A percentile compares a stretch with the other conserved stretches of the same genome.
These are phyloP conservation scores for Aviceda subcristata DNA, from an alignment of 2,113 vertebrate genomes.

Conservation along the genomic window DNA sequence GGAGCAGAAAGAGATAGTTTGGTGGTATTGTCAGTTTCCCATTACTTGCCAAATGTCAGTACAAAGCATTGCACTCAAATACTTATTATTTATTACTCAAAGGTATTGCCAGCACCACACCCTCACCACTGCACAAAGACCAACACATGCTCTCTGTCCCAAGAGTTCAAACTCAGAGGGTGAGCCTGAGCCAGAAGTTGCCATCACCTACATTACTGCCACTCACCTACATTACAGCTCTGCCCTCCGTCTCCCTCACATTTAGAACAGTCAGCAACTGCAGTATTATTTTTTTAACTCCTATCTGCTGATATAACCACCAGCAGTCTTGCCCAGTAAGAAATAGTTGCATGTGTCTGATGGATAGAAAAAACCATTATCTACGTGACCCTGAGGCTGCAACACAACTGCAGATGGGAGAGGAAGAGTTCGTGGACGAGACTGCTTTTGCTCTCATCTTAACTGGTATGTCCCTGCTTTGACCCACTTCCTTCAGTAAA, in stretches of 20 bases:
- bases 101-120: background rate
- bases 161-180: background rate
- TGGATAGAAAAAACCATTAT: background rate
- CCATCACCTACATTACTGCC: background rate
- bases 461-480: background rate
- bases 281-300: rapidly evolving
- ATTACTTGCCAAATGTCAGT: background rate
- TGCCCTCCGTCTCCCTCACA: background rate
- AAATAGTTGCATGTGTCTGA: background rate
- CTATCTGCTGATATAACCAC: background rate
- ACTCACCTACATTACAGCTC: background rate
- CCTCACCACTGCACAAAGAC: background rate
- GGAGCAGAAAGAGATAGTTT: background rate
- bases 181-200: background rate
- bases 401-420: background rate
- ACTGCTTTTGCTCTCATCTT: background rate
- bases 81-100: background rate
- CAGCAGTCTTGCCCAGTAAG: background rate
- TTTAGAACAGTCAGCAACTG: background rate
- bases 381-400: background rate
- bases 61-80: background rate
- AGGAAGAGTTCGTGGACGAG: background rate
- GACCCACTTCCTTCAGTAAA: background rate
- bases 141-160: background rate
- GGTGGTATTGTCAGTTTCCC: background rate